Conservation (phyloP, 2,113 vertebrate genomes). For the Corythornis madagascariensis region DNA sequence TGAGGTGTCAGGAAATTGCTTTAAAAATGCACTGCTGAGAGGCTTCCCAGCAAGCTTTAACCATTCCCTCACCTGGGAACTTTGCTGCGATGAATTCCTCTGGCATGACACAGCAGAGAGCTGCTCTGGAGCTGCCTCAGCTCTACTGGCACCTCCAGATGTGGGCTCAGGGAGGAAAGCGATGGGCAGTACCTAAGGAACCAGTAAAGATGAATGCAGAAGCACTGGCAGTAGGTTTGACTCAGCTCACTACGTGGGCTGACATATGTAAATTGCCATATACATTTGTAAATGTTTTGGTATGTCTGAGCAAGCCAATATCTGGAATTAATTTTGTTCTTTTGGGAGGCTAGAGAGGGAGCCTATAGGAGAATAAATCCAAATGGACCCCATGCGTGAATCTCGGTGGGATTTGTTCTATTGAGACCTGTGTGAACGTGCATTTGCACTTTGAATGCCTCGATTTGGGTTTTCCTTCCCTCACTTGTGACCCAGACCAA, state of each 20-base stretch:
- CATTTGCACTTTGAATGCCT: not conserved
- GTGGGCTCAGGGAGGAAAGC: not conserved
- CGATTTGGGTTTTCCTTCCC: not conserved
- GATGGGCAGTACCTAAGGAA: not conserved
- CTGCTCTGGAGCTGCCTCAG: not conserved
- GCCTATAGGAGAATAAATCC: not conserved
- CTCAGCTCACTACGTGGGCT: constrained; percentile 35
- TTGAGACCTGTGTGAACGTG: not conserved
- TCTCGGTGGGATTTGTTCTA: not conserved
- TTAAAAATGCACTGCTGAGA: constrained; percentile 27
- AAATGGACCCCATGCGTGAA: not conserved
- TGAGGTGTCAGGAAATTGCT: constrained; percentile 64
- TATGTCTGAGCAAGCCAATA: constrained; percentile 34
- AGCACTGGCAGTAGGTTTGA: not conserved
- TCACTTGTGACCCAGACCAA: not conserved
- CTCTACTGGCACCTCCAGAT: not conserved
- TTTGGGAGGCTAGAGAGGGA: constrained; percentile 40
- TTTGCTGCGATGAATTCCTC: not conserved
- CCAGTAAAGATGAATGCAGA: not conserved
- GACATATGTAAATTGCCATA: constrained; percentile 47
- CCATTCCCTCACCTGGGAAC: constrained; percentile 22
- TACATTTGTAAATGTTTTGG: constrained; percentile 66
- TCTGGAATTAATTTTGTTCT: constrained; percentile 54
- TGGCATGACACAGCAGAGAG: constrained; percentile 17
- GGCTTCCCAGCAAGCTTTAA: constrained; percentile 50